Evolutionary conservation across 2,888 invertebrate genomes (phyloP).

Genomic region (Drosophila antonietae): DNA sequence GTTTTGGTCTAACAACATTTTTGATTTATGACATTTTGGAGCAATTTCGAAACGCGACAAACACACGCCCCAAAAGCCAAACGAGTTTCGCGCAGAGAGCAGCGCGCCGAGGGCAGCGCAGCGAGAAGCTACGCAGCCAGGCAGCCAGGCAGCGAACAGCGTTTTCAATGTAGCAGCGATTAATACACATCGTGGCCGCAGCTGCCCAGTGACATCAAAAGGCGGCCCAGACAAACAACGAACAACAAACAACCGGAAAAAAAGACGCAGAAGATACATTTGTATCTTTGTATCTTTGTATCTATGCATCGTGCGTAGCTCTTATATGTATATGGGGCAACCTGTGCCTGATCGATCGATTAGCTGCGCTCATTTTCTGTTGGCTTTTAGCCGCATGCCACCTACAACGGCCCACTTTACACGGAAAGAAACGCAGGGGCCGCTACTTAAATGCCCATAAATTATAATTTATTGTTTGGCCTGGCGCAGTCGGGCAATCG

Average conservation of each 20-base stretch:
- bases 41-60: slow-evolving; percentile 76
- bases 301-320: slow-evolving; percentile 27
- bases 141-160: slow-evolving; percentile 52
- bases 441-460: slow-evolving; percentile 76
- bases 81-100: slow-evolving; percentile 42
- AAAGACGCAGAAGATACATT: slow-evolving; percentile 55
- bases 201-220: slow-evolving; percentile 79
- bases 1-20: slow-evolving; percentile 47
- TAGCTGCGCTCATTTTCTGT: slow-evolving; percentile 53
- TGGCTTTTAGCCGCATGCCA: slow-evolving; percentile 69
- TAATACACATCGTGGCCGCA: slow-evolving; percentile 77
- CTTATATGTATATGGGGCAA: slow-evolving; percentile 55
- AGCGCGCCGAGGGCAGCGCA: slow-evolving; percentile 7
- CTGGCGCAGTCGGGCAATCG: background rate
- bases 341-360: slow-evolving; percentile 79
- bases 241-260: slow-evolving; percentile 66
- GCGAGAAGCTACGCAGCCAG: slow-evolving; percentile 7
- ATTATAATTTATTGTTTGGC: slow-evolving; percentile 77
- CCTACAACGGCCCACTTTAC: slow-evolving; percentile 45
- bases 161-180: slow-evolving; percentile 76
- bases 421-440: slow-evolving; percentile 44
- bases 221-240: slow-evolving; percentile 52
- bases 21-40: slow-evolving; percentile 78
- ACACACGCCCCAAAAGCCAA: slow-evolving; percentile 56
- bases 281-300: slow-evolving; percentile 40